These are phyloP conservation scores for Pyrocephalus nanus DNA, from an alignment of 2,797 vertebrate genomes.

Conservation along the genomic window DNA sequence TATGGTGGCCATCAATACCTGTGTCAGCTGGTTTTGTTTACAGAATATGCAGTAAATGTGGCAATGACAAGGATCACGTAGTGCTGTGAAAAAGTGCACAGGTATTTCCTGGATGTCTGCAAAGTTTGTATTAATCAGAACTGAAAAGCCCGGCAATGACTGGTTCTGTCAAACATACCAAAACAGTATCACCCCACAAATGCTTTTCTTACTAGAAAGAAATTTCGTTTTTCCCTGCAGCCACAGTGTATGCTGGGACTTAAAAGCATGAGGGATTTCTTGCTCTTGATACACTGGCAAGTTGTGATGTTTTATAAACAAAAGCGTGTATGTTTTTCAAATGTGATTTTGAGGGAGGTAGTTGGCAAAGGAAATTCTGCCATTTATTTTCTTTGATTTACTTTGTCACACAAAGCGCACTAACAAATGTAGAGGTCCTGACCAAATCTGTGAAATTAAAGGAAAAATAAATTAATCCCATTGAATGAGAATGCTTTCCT, in stretches of 20 bases:
- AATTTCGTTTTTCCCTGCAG: background rate
- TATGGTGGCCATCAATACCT: background rate
- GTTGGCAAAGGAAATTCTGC: background rate
- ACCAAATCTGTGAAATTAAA: background rate
- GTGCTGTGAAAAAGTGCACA: conserved; percentile 7
- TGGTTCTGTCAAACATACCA: background rate
- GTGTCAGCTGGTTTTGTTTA: background rate
- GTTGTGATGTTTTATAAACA: background rate
- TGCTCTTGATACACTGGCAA: background rate
- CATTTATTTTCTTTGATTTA: background rate
- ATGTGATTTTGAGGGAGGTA: background rate
- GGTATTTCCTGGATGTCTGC: conserved; percentile 41
- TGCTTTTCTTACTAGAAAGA: background rate
- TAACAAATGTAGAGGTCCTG: background rate
- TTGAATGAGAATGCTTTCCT: background rate
- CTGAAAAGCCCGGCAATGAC: background rate
- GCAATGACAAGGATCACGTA: background rate
- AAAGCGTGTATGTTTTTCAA: background rate
- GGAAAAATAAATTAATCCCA: background rate
- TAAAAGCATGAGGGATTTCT: background rate
- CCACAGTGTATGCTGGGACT: background rate
- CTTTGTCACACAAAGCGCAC: background rate
- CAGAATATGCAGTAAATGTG: background rate
- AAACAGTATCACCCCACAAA: background rate
- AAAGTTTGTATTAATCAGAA: background rate